phyloP scores from a whole-genome alignment of 2,888 invertebrate genomes.

The Synergus umbraculus region DNA sequence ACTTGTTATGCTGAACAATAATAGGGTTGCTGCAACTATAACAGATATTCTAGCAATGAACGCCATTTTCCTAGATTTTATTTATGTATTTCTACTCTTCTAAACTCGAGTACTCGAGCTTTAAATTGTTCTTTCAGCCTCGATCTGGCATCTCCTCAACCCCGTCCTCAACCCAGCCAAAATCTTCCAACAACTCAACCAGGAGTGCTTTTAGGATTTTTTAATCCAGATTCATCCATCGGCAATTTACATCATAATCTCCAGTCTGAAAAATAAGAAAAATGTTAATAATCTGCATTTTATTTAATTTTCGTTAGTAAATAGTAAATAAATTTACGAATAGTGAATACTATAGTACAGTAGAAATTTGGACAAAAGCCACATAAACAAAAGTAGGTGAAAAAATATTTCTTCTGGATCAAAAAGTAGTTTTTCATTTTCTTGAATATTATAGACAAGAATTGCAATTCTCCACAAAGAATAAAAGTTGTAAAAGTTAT shows the following conservation, averaged over 20 bases:
- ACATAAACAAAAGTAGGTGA: background rate
- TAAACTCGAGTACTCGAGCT: constrained; percentile 29
- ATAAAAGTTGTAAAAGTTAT: too few relatives aligned
- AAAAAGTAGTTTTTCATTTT: background rate
- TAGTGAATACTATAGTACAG: background rate
- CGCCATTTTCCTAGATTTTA: background rate
- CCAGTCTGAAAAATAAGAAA: background rate
- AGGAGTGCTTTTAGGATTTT: background rate
- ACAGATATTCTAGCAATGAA: background rate
- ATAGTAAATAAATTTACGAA: too few relatives aligned
- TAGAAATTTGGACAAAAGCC: background rate
- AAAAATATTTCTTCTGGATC: background rate
- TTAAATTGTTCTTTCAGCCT: background rate
- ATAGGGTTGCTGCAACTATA: constrained; percentile 1
- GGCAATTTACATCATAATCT: constrained; percentile 16
- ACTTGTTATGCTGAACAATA: background rate
- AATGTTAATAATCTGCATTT: background rate
- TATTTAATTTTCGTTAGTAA: background rate
- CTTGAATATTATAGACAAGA: too few relatives aligned
- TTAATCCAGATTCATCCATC: constrained; percentile 1
- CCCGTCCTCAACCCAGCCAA: background rate
- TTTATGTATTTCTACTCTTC: background rate
- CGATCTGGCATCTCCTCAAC: constrained; percentile 37
- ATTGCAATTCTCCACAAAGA: too few relatives aligned
- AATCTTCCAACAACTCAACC: background rate